Evolutionary conservation across 2,888 invertebrate species (phyloP), one percentile per base, ranked within the genome.

Genomic region (Parnassius mnemosyne): DNA sequence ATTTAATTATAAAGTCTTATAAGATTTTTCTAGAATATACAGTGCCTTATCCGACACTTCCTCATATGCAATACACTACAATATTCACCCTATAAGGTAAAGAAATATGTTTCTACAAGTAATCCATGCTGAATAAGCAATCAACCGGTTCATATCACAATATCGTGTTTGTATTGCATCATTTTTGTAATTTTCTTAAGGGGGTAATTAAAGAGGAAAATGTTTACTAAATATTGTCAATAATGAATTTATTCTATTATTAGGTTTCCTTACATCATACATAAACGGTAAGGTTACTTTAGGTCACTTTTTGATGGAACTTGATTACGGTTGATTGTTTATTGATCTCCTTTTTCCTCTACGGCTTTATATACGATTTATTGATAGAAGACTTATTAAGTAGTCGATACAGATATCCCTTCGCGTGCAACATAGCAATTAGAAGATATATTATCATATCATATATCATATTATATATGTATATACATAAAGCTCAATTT

Each of bases 81-180:
- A 51, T 10, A 11, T 10, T 9, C 20, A 44, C 41, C 44, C 13
- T 51, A 55, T 41, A 61, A 52, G 53, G 56, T n/a, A 20, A 53
- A 51, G 10, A 16, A 53, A 47, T 16, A 25, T 42, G 3, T 47
- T 41, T 42, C n/a, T 43, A 53, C 34, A 58, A 49, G 13, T 54
- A 57, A 53, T 61, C 43, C 44, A 53, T n/a, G 20, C 20, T n/a
- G 50, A 62, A 13, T 25, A n/a, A 57, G 57, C 43, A 43, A 61
- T 34, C 3, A 13, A 66, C 68, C 43, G 57, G 69, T 67, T 67
- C 61, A 63, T 65, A 47, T 49, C 63, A 60, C 67, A 70, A 70
- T 64, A 65, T 16, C 44, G 41, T 66, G 66, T 65, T 65, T 65
- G 53, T 64, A 58, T 70, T 70, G 69, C 69, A 69, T 70, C 69